Base-by-base conservation (phyloP, 2,113 vertebrate species). In the Hemiprocne comata region DNA sequence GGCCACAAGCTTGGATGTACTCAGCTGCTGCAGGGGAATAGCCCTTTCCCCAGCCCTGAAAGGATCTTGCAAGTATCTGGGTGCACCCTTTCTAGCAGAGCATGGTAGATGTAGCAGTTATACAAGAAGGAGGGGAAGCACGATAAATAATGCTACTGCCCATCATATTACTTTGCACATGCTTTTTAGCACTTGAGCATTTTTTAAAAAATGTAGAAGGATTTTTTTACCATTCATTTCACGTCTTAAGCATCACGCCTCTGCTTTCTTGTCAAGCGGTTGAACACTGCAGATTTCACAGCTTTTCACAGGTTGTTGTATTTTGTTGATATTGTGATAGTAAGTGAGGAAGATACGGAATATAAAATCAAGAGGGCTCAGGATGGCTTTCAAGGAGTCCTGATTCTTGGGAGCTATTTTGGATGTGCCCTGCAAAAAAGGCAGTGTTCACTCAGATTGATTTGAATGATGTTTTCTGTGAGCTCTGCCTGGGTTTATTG, bases 1-100 rank as follows among this genome's bases (percentile, higher is more conserved):
- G 36, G 13, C 25, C 20, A 16, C n/a, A 53, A 15, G 18, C 60
- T 78, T n/a, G 46, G 44, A 26, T n/a, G 46, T n/a, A 36, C 16
- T 72, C 17, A 4, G 54, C 7, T 1, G 3, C 61, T 1, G 3
- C 17, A 12, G 33, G 28, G 48, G 10, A 69, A 2, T 44, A 50
- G 23, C 20, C 19, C 2, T 7, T 7, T 75, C 31, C 20, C 20
- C 4, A 4, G 60, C 0, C 0, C 21, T 13, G 72, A 24, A 46
- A 33, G 61, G 20, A 13, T 73, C 50, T 38, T 33, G 40, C 25
- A 3, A 2, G 24, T 15, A 33, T 7, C 15, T 23, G 26, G 3
- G 29, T 28, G 20, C 46, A 13, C 13, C 7, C 19, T 42, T 75
- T 36, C 24, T 15, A 36, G 36, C 21, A 17, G 65, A 25, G 4